Conservation (phyloP, 2,888 invertebrate species). For the Trachelus iudaicus region DNA sequence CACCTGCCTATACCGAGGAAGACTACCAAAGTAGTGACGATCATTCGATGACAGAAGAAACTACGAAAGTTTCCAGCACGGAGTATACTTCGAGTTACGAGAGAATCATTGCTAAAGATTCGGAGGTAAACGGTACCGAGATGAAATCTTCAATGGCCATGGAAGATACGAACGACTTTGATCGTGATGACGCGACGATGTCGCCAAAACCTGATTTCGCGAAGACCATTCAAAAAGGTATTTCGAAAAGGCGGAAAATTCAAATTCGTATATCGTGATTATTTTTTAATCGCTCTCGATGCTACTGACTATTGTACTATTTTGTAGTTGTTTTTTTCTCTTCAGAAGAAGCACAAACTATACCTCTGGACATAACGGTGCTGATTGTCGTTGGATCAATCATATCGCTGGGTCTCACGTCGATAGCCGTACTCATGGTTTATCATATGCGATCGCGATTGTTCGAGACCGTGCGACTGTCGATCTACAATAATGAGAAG, state of each 20-base stretch:
- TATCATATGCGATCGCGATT: conserved; percentile 56
- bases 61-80: not conserved
- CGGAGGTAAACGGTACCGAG: no score
- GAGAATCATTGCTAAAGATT: no score
- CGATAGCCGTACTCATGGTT: conserved; percentile 53
- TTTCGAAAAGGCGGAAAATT: not conserved
- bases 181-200: conserved; percentile 11
- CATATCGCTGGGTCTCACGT: conserved; percentile 54
- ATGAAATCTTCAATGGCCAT: no score
- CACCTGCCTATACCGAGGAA: not conserved
- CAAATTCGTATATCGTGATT: not conserved
- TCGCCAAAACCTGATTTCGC: conserved; percentile 47
- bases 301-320: not conserved
- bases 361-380: conserved; percentile 53
- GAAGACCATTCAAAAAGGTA: conserved; percentile 48
- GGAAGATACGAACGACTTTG: no score
- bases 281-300: not conserved
- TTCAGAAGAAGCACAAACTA: conserved; percentile 17
- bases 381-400: conserved; percentile 56
- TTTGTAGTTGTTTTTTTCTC: not conserved
- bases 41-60: not conserved
- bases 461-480: conserved; percentile 55
- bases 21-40: not conserved
- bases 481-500: conserved; percentile 54
- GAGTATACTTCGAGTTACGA: not conserved